Conservation (phyloP, 2,113 vertebrate species). For the Festucalex cinctus region DNA sequence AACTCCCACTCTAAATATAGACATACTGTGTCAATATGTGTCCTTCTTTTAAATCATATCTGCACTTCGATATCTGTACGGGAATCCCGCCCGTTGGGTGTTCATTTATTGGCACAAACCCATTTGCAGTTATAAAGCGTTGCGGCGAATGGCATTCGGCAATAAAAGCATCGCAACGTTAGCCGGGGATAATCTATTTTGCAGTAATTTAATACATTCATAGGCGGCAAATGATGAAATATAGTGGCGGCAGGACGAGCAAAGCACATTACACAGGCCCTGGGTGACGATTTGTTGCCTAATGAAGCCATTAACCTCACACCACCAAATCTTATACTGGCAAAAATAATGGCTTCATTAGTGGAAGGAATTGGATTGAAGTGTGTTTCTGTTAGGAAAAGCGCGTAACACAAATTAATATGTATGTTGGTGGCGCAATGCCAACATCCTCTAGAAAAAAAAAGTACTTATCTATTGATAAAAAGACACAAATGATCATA, state of each 20-base stretch:
- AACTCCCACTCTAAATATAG: background rate
- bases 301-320: constrained; percentile 76
- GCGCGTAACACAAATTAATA: constrained; percentile 32
- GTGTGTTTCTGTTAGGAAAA: constrained; percentile 41
- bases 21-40: background rate
- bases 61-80: background rate
- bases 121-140: constrained; percentile 49
- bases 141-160: constrained; percentile 46
- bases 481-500: background rate
- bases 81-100: constrained; percentile 13
- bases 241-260: constrained; percentile 44
- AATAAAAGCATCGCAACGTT: constrained; percentile 56
- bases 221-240: constrained; percentile 69
- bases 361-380: constrained; percentile 35
- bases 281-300: constrained; percentile 67
- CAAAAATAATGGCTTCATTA: constrained; percentile 71
- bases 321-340: constrained; percentile 68
- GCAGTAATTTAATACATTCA: constrained; percentile 63
- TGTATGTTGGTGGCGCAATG: constrained; percentile 31
- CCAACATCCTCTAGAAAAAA: constrained; percentile 31
- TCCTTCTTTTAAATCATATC: background rate
- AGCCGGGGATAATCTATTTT: constrained; percentile 64
- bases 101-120: constrained; percentile 40
- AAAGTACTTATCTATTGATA: constrained; percentile 24
- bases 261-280: constrained; percentile 54